Base-by-base conservation (phyloP, 2,888 invertebrate genomes). In the Hoplodrina blanda region DNA sequence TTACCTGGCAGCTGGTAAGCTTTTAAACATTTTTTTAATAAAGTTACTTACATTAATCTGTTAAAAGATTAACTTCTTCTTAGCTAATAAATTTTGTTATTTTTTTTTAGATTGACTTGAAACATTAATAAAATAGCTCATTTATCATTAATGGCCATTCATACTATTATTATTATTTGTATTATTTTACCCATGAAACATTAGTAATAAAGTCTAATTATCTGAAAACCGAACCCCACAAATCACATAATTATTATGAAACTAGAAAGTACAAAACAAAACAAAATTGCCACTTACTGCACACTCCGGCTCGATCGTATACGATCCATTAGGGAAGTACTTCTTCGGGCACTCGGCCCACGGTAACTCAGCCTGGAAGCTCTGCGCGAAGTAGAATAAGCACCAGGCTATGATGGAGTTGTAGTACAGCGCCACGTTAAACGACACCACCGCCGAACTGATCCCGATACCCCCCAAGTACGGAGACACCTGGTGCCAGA, bases 371-470 rank as follows among this genome's bases (percentile, higher is more conserved):
- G 98, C 97, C 90, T 98, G 98, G 93, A 99, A 99, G 92, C 99
- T 99, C 96, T 98, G 98, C 82, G 98, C 98, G 90, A 99, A 98
- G 95, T 99, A 99, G 93, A 99, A 99, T 89, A 99, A 96, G 91
- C 99, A 99, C 99, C 99, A 99, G 74, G 99, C 99, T 84, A 99
- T 99, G 86, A 99, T 99, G 73, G 99, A 99, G 94, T 99, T 99
- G 95, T 99, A 99, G 94, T 99, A 99, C 80, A 99, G 96, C 15
- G 99, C 99, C 79, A 99, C 99, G 91, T 99, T 98, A 95, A 99
- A 99, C 1, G 99, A 99, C 46, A 99, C 99, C 78, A 99, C 98
- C 1, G 99, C 99, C 68, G 98, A 98, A 89, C 99, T 99, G 83
- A 99, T 97, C 25, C 99, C 99, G 70, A 99, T 98, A 17, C 98